Conservation (phyloP, 2,797 vertebrate species). For the Valencia hispanica region DNA sequence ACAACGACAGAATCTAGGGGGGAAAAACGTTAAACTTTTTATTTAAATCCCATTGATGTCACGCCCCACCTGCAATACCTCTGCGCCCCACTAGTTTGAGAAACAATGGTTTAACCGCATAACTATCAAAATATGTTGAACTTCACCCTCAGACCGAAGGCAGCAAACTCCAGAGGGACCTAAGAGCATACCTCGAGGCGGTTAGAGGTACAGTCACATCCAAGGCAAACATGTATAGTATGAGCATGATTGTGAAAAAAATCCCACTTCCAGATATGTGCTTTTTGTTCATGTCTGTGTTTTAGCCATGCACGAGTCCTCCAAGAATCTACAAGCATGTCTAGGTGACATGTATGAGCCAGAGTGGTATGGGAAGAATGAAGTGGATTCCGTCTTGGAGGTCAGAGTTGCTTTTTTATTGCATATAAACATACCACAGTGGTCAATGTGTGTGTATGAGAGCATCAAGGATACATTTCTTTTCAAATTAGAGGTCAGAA, state of each 20-base stretch:
- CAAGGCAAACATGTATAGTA: not conserved
- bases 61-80: too few species aligned
- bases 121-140: constrained; percentile 11
- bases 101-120: too few species aligned
- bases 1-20: too few species aligned
- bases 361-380: constrained; percentile 92
- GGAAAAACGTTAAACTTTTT: too few species aligned
- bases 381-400: constrained; percentile 92
- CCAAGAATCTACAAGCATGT: constrained; percentile 92
- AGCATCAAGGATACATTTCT: not conserved
- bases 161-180: constrained; percentile 90
- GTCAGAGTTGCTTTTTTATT: constrained; percentile 74
- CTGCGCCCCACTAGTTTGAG: too few species aligned
- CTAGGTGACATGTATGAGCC: constrained; percentile 96
- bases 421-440: not conserved
- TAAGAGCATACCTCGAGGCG: constrained; percentile 88
- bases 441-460: not conserved
- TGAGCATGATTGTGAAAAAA: not conserved
- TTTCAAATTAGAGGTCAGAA: constrained; percentile 17
- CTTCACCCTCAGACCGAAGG: constrained; percentile 84
- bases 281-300: constrained; percentile 14
- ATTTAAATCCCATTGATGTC: too few species aligned
- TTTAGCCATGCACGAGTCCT: constrained; percentile 97
- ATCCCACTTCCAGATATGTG: not conserved
- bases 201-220: constrained; percentile 84